Evolutionary conservation across 2,797 vertebrate species (phyloP).

Genomic region (Rhabdomys pumilio): DNA sequence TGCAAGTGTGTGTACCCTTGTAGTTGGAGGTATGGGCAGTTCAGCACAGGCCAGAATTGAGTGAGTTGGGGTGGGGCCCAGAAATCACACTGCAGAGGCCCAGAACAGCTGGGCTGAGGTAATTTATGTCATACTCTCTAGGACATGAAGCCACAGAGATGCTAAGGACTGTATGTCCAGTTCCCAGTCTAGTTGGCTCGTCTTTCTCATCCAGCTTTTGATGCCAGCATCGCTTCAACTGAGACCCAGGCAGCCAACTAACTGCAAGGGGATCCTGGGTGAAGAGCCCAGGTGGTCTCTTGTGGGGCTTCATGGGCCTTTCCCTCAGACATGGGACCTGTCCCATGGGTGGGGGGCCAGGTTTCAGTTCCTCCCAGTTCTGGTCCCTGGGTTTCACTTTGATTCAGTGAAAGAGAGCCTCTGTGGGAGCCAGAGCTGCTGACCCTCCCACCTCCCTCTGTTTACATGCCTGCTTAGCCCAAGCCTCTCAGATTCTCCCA

Average conservation of each 20-base stretch:
- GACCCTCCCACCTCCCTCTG: background rate
- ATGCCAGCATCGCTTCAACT: background rate
- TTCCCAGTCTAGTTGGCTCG: background rate
- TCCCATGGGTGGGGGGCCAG: conserved; percentile 73
- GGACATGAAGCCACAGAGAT: background rate
- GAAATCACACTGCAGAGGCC: background rate
- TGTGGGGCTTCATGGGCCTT: conserved; percentile 72
- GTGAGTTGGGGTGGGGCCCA: background rate
- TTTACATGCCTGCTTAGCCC: conserved; percentile 59
- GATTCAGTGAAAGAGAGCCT: conserved; percentile 75
- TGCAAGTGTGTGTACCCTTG: background rate
- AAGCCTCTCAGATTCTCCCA: background rate
- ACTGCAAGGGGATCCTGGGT: background rate
- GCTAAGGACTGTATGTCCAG: background rate
- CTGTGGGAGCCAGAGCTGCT: conserved; percentile 42
- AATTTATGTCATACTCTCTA: background rate
- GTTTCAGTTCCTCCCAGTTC: conserved; percentile 80
- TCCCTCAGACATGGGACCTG: conserved; percentile 72
- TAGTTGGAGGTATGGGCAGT: background rate
- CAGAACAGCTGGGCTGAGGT: background rate
- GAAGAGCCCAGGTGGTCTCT: conserved; percentile 71
- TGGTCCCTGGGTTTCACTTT: conserved; percentile 81
- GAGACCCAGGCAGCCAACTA: background rate
- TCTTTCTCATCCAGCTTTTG: background rate
- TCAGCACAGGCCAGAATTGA: background rate